A percentile compares a stretch with the other conserved stretches of the same genome.
phyloP scores from a whole-genome alignment of 2,797 vertebrate species.

The Sphenodon punctatus region DNA sequence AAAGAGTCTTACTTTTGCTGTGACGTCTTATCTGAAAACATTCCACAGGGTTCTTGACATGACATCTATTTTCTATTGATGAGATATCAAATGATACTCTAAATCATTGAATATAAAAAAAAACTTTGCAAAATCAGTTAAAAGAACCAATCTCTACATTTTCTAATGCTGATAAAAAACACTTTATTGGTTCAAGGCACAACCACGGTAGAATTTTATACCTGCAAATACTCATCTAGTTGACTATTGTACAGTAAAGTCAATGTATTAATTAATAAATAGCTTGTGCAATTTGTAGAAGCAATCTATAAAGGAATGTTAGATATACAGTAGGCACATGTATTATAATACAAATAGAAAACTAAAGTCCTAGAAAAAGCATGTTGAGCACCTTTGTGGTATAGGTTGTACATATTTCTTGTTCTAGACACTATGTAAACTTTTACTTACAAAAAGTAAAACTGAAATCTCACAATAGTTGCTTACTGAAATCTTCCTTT shows the following conservation, averaged over 20 bases:
- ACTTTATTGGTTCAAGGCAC: conserved; percentile 92
- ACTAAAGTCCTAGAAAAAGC: conserved; percentile 82
- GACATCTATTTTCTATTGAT: conserved; percentile 6
- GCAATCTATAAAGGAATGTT: conserved; percentile 82
- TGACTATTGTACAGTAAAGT: conserved; percentile 64
- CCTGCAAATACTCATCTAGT: conserved; percentile 73
- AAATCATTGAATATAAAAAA: conserved; percentile 55
- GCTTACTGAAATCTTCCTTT: conserved; percentile 51
- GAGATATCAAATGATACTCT: conserved; percentile 50
- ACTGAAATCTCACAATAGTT: conserved; percentile 61
- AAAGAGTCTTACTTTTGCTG: conserved; percentile 50
- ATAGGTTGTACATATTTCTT: conserved; percentile 69
- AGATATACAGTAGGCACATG: conserved; percentile 84
- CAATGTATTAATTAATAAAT: conserved; percentile 64
- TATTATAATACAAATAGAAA: conserved; percentile 83
- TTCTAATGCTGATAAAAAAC: conserved; percentile 69
- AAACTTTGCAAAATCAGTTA: conserved; percentile 51
- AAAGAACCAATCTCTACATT: conserved; percentile 65
- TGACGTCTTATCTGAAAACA: conserved; percentile 22
- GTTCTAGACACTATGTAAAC: conserved; percentile 76
- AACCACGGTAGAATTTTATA: conserved; percentile 78
- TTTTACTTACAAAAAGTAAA: conserved; percentile 74
- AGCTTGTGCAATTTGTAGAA: conserved; percentile 75
- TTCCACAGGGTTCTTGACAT: conserved; percentile 6
- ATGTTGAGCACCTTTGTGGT: conserved; percentile 87